Conservation (phyloP, 2,888 invertebrate genomes). For the Synanthedon tipuliformis region DNA sequence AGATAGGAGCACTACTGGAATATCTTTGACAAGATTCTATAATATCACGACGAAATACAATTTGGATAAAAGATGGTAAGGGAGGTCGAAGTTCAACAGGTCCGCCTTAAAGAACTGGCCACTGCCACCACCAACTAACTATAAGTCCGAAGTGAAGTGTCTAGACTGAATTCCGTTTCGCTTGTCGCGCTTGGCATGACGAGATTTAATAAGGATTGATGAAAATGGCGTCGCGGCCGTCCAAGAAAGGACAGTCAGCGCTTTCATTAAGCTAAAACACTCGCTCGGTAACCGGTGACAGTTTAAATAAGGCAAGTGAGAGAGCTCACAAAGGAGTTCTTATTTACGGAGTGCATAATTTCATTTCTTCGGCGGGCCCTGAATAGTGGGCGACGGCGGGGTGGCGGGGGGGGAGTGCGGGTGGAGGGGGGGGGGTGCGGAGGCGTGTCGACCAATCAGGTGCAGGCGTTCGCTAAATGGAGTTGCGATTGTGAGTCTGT, state of each 20-base stretch:
- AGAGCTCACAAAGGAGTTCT: conserved; percentile 37
- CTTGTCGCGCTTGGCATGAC: too few relatives aligned
- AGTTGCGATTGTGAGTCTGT: conserved; percentile 48
- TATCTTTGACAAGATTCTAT: too few relatives aligned
- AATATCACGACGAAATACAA: too few relatives aligned
- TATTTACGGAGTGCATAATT: conserved; percentile 64
- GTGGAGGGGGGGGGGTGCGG: conserved; percentile 13
- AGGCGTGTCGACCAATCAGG: conserved; percentile 62
- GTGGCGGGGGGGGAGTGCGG: conserved; percentile 15
- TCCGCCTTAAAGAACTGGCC: too few relatives aligned
- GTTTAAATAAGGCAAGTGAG: conserved; percentile 39
- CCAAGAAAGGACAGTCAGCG: conserved; percentile 15
- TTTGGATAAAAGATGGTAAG: too few relatives aligned
- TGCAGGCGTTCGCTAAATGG: conserved; percentile 56
- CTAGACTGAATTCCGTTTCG: too few relatives aligned
- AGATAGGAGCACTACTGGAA: too few relatives aligned
- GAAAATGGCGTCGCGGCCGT: conserved; percentile 1
- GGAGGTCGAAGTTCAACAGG: too few relatives aligned
- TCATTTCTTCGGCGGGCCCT: conserved; percentile 42
- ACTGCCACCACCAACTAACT: too few relatives aligned
- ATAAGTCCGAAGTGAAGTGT: too few relatives aligned
- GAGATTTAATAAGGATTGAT: too few relatives aligned
- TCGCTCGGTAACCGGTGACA: conserved; percentile 18
- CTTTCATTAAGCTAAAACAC: conserved; percentile 27
- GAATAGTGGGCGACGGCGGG: conserved; percentile 24